Evolutionary conservation across 2,113 vertebrate species (phyloP), one percentile per base, ranked within the genome.

Genomic region (Grammomys dolichurus): DNA sequence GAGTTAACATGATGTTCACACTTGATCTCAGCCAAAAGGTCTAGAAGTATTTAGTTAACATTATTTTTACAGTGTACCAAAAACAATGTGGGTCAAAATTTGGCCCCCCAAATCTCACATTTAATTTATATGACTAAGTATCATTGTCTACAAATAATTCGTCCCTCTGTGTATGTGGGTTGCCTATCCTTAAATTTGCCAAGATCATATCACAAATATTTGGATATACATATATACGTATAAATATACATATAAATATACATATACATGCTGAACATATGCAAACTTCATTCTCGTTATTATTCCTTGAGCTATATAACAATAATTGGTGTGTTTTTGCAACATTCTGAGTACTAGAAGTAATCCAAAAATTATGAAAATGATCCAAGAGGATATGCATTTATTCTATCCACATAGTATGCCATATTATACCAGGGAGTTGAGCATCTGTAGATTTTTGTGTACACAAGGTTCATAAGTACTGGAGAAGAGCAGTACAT

Each of bases 61-160:
- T 60, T 94, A 89, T 70, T 94, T 95, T 95, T 36, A 95, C 92
- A 60, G 28, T 33, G 7, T 90, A 54, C 48, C 72, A 94, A 96
- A 63, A 88, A 94, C 95, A 80, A n/a, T 60, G 1, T 76, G 4
- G 46, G 26, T 95, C 77, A 60, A 90, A 93, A 67, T 91, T 93
- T 65, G 46, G 31, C 3, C 40, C 48, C 48, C 56, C 60, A 63
- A 24, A 87, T 69, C 73, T 81, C 51, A 63, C 20, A 82, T 93
- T 82, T 92, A 96, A 91, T n/a, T 82, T 97, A 90, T 51, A 91
- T 69, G 16, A 95, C 84, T 24, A 92, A 90, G 9, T 69, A 33
- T 93, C 16, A 88, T 31, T 90, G 13, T 87, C 14, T 94, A 56
- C 7, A 88, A 82, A 31, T 86, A 75, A 60, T 31, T 24, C 51